Evolutionary conservation across 2,113 vertebrate species (phyloP).

Genomic region (Limnothrissa miodon): DNA sequence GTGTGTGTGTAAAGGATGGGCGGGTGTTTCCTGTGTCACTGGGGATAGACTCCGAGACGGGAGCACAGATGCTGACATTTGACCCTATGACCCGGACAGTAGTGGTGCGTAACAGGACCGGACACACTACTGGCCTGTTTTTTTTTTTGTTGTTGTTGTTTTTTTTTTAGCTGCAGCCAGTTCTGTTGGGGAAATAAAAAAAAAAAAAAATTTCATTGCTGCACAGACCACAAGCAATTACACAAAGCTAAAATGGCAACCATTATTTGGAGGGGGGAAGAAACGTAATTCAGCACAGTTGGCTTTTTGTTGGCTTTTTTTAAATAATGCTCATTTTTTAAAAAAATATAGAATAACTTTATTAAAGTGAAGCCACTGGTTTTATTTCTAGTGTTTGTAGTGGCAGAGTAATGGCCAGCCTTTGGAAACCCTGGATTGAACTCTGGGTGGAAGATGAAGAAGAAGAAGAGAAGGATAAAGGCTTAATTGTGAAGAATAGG

Average conservation of each 20-base stretch:
- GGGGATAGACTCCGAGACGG: background rate
- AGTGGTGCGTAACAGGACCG: background rate
- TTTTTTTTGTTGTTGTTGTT: background rate
- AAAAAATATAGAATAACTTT: background rate
- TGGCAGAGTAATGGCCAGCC: background rate
- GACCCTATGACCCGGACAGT: background rate
- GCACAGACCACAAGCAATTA: slow-evolving; percentile 11
- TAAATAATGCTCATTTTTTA: background rate
- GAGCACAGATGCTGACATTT: slow-evolving; percentile 8
- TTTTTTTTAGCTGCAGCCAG: background rate
- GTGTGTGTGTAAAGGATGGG: background rate
- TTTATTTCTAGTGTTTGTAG: background rate
- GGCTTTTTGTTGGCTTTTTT: background rate
- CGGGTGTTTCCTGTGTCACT: slow-evolving; percentile 9
- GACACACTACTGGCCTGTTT: background rate
- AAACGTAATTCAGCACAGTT: background rate
- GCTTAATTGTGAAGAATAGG: too few species aligned
- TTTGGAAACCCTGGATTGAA: background rate
- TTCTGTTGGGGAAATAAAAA: background rate
- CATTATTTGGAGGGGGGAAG: background rate
- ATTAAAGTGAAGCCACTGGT: background rate
- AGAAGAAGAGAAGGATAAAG: too few species aligned
- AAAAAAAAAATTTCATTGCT: background rate
- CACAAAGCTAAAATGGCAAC: slow-evolving; percentile 7
- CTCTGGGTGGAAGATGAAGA: background rate